Conservation (phyloP, 2,888 invertebrate species). For the Rhyacophila evoluta region DNA sequence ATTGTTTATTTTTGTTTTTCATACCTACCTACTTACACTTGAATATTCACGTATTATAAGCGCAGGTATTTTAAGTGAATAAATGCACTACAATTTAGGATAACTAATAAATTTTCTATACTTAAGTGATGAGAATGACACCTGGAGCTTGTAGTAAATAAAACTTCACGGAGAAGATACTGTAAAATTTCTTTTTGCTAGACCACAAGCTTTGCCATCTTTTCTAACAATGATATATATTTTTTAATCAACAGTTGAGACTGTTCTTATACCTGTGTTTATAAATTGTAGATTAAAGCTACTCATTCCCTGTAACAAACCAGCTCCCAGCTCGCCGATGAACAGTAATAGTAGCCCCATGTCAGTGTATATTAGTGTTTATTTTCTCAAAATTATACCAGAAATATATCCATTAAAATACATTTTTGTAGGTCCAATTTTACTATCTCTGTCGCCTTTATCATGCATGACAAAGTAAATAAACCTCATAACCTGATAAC, state of each 20-base stretch:
- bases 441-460: too few relatives aligned
- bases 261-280: not conserved
- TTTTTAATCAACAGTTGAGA: not conserved
- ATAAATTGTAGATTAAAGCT: not conserved
- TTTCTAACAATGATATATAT: not conserved
- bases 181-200: not conserved
- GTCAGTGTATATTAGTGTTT: too few relatives aligned
- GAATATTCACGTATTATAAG: not conserved
- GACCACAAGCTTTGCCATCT: not conserved
- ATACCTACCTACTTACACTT: not conserved
- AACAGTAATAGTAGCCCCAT: too few relatives aligned
- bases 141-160: conserved; percentile 42
- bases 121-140: conserved; percentile 39
- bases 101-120: conserved; percentile 30
- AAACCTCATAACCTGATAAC: too few relatives aligned
- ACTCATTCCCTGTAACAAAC: not conserved
- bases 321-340: too few relatives aligned
- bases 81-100: conserved; percentile 36
- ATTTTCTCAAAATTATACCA: too few relatives aligned
- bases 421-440: too few relatives aligned
- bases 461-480: too few relatives aligned
- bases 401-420: too few relatives aligned
- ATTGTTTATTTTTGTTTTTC: not conserved
- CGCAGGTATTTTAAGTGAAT: conserved; percentile 29
- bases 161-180: not conserved